A percentile compares a stretch with the other conserved stretches of the same genome.
Conservation (phyloP, 2,888 invertebrate genomes). For the Beris chalybata region DNA sequence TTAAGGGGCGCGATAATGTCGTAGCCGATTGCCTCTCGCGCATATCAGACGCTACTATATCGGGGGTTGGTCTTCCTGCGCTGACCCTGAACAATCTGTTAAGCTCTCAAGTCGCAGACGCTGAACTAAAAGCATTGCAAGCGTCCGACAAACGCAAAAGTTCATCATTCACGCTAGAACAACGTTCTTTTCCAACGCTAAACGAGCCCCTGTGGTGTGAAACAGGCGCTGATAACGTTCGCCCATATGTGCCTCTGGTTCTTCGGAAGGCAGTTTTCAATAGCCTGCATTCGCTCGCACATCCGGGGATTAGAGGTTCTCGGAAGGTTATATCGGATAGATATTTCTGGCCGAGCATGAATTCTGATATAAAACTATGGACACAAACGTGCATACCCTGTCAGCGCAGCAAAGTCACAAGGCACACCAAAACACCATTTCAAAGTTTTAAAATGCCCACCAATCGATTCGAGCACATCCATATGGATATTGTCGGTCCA, state of each 20-base stretch:
- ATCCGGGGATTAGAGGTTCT: not conserved
- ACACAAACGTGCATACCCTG: no score
- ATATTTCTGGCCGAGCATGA: not conserved
- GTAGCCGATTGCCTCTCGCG: not conserved
- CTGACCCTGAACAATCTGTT: not conserved
- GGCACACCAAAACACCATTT: no score
- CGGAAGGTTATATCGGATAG: not conserved
- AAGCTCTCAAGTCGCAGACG: not conserved
- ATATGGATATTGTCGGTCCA: no score
- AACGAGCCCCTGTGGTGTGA: not conserved
- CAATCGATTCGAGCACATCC: no score
- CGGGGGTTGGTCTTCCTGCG: not conserved
- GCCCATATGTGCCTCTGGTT: not conserved
- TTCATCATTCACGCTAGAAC: not conserved
- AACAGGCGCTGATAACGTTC: not conserved
- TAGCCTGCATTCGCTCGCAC: not conserved
- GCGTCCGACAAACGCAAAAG: not conserved
- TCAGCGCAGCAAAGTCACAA: no score
- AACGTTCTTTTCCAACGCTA: not conserved
- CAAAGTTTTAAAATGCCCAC: no score
- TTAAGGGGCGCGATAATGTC: no score
- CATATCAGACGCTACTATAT: not conserved
- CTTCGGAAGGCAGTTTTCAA: not conserved
- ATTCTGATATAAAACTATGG: not conserved
- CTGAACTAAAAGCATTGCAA: not conserved